phyloP scores from a whole-genome alignment of 2,888 invertebrate genomes.

The Anthophora plumipes region DNA sequence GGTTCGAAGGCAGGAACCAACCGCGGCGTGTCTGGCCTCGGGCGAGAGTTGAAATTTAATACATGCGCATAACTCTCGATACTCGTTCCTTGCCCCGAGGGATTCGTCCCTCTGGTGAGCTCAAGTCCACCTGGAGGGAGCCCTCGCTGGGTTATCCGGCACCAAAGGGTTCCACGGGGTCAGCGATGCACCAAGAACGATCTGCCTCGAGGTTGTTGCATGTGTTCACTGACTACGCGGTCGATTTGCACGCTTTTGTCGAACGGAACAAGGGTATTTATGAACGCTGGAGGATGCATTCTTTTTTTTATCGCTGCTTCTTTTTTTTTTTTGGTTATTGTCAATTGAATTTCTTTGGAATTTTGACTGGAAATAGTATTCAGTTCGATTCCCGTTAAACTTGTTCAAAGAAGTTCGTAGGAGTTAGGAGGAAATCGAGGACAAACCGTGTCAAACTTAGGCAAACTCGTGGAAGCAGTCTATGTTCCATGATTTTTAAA shows the following conservation, averaged over 20 bases:
- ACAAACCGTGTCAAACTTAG: too few species aligned
- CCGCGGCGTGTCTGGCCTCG: conserved; percentile 76
- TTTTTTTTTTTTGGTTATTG: too few species aligned
- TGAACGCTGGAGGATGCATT: neutral
- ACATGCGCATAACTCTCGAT: conserved; percentile 73
- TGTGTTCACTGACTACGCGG: conserved; percentile 16
- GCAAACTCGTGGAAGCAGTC: too few species aligned
- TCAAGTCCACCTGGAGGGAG: conserved; percentile 46
- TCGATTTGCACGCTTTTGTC: conserved; percentile 5
- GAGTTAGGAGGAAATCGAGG: too few species aligned
- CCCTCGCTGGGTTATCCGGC: conserved; percentile 59
- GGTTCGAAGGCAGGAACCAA: conserved; percentile 73
- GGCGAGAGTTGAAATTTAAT: conserved; percentile 81
- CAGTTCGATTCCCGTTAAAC: too few species aligned
- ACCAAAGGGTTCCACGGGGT: conserved; percentile 48
- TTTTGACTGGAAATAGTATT: too few species aligned
- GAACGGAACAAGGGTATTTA: neutral
- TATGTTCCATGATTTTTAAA: too few species aligned
- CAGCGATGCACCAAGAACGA: conserved; percentile 35
- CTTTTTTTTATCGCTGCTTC: too few species aligned
- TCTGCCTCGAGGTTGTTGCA: conserved; percentile 34
- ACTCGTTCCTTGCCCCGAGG: conserved; percentile 37
- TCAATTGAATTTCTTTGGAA: too few species aligned
- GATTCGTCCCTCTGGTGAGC: conserved; percentile 37
- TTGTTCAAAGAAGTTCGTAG: too few species aligned